Base-by-base conservation (phyloP, 92 coral and sea anemone species). In the Epizoanthus rinbou region DNA sequence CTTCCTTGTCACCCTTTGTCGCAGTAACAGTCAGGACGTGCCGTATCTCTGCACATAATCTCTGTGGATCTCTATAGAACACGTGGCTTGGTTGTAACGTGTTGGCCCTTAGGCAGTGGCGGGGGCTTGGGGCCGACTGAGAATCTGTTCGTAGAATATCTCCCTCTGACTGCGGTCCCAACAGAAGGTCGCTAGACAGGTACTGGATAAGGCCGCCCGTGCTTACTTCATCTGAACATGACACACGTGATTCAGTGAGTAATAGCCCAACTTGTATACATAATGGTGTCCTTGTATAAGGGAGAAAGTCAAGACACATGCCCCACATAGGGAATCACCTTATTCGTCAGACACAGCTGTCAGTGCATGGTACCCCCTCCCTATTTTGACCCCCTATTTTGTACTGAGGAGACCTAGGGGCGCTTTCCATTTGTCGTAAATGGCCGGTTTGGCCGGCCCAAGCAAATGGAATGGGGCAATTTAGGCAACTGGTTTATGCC, bases 111-210 rank as follows among this genome's bases (percentile, higher is more conserved):
- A 96, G 93, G 75, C 98, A 88, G 84, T 87, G 80, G 71, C 92
- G 93, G 65, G 95, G 91, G 45, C 84, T 80, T 52, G 99, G 86
- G 15, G 92, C 81, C 24, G 98, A 86, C 76, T 89, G 88, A 17
- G 88, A 82, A 15, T 91, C 87, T 15, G 91, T 50, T 43, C 73
- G 75, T 57, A 79, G 54, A 19, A 92, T 56, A 25, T 76, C 82
- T 21, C 99, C 99, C 23, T 96, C 94, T 35, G 86, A 62, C 69
- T 96, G 92, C 4, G 96, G 93, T 8, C 76, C 86, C 45, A 86
- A 68, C 74, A 93, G 90, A n/a, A 76, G 86, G 31, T 90, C 89
- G 57, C 81, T 81, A 37, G 96, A 82, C 39, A 96, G 90, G 10
- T 88, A 86, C 69, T 84, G 88, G 33, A 78, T 80, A 56, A 90